Evolutionary conservation across 2,113 vertebrate genomes (phyloP).

Genomic region (Poecilia latipinna): DNA sequence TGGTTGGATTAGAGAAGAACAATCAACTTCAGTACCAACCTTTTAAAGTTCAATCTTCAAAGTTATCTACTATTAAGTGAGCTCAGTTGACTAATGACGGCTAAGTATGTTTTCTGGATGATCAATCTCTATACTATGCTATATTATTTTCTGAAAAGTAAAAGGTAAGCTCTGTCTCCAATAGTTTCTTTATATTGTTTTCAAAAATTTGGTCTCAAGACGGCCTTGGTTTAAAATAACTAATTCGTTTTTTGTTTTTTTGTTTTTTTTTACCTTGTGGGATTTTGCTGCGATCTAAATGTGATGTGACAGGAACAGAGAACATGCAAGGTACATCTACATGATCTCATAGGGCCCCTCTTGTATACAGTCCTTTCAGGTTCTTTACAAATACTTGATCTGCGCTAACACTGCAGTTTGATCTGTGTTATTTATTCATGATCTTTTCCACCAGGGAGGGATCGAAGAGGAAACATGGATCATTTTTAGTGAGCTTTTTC

Average conservation of each 20-base stretch:
- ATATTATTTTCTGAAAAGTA: not conserved
- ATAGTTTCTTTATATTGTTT: constrained; percentile 5
- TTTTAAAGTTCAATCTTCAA: constrained; percentile 40
- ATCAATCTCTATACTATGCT: not conserved
- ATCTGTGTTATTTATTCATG: constrained; percentile 81
- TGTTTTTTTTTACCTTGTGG: constrained; percentile 50
- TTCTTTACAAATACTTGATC: constrained; percentile 84
- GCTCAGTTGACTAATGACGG: constrained; percentile 27
- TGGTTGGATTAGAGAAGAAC: constrained; percentile 62
- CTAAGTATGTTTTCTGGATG: constrained; percentile 14
- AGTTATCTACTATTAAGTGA: constrained; percentile 26
- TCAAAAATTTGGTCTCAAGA: constrained; percentile 46
- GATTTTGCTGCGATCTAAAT: constrained; percentile 56
- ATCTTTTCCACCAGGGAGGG: constrained; percentile 64
- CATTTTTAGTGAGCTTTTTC: constrained; percentile 63
- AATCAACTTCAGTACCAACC: constrained; percentile 34
- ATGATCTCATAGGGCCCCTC: constrained; percentile 72
- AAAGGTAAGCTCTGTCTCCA: not conserved
- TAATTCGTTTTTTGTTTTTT: constrained; percentile 47
- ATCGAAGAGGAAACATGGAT: constrained; percentile 75
- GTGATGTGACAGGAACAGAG: constrained; percentile 57
- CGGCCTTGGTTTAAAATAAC: constrained; percentile 56
- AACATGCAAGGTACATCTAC: constrained; percentile 49
- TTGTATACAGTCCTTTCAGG: constrained; percentile 76
- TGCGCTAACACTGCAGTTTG: constrained; percentile 80